Conservation (phyloP, 2,113 vertebrate species). For the Collichthys lucidus region DNA sequence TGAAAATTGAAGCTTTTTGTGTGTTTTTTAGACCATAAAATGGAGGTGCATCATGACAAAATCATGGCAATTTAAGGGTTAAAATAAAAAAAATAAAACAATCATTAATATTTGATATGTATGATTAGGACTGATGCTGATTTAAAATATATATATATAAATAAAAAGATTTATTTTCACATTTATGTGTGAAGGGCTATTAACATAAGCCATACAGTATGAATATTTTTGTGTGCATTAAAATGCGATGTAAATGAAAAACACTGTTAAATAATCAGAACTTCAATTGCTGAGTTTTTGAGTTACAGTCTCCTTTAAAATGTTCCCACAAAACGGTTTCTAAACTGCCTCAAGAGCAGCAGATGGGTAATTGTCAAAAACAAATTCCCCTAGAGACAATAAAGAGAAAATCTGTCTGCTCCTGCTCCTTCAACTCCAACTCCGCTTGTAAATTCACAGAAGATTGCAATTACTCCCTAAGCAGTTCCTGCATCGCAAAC, state of each 20-base stretch:
- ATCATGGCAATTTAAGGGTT: no score
- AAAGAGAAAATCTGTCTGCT: slow-evolving; percentile 38
- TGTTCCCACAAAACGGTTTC: slow-evolving; percentile 14
- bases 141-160: no score
- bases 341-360: slow-evolving; percentile 36
- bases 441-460: slow-evolving; percentile 54
- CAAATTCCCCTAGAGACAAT: slow-evolving; percentile 37
- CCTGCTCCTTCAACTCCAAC: slow-evolving; percentile 47
- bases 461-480: slow-evolving; percentile 36
- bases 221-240: slow-evolving; percentile 17
- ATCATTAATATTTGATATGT: no score
- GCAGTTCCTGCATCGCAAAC: slow-evolving; percentile 51
- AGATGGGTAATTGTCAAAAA: slow-evolving; percentile 53
- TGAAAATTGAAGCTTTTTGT: no score
- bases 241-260: slow-evolving; percentile 22
- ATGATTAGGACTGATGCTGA: no score
- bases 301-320: slow-evolving; percentile 15
- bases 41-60: no score
- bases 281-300: slow-evolving; percentile 1
- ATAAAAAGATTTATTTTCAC: no score
- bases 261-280: background rate
- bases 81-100: no score
- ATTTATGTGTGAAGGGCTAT: no score
- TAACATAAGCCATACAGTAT: background rate
- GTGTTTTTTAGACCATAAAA: no score